Evolutionary conservation across 2,797 vertebrate genomes (phyloP).

Genomic region (Gallinago solitaria): DNA sequence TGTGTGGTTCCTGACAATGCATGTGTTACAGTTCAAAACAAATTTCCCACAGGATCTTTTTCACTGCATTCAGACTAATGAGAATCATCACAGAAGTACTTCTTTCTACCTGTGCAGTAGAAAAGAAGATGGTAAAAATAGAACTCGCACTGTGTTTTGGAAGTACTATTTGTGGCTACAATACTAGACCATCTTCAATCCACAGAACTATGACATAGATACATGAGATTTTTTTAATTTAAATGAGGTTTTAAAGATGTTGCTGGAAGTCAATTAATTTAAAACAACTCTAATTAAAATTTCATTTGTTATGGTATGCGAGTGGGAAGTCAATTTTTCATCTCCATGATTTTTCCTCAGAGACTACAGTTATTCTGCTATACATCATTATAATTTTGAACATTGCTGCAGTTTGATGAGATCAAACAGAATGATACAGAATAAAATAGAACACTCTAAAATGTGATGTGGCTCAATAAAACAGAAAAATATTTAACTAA

Average conservation of each 20-base stretch:
- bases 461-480: not conserved
- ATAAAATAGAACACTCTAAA: not conserved
- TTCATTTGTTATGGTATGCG: not conserved
- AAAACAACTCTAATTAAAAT: constrained; percentile 41
- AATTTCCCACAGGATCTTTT: not conserved
- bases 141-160: not conserved
- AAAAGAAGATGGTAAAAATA: not conserved
- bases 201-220: not conserved
- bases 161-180: not conserved
- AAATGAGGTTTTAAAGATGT: not conserved
- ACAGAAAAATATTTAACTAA: not conserved
- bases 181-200: not conserved
- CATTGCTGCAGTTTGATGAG: not conserved
- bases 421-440: not conserved
- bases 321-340: constrained; percentile 21
- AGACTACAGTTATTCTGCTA: not conserved
- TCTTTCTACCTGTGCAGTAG: not conserved
- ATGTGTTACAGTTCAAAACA: not conserved
- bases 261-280: constrained; percentile 25
- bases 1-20: not conserved
- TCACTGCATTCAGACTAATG: not conserved
- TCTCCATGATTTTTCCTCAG: not conserved
- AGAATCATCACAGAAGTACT: not conserved
- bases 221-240: not conserved
- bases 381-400: not conserved